Base-by-base conservation (phyloP, 1,140 invertebrate species). In the Drosophila aff. region DNA sequence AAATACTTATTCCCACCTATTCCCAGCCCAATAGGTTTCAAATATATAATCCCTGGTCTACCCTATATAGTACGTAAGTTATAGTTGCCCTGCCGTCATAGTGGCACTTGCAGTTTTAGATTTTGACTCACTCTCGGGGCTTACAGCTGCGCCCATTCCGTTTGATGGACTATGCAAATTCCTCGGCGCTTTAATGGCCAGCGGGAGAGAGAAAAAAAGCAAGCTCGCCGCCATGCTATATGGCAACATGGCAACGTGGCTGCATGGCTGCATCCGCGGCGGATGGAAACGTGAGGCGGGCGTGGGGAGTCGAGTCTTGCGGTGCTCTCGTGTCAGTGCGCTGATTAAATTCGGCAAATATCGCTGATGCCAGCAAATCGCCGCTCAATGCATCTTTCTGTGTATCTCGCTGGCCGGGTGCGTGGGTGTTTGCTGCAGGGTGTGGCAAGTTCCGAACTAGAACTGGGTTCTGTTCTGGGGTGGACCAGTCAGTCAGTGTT, bases 281-380 rank as follows among this genome's bases (percentile, higher is more conserved):
- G 53, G 21, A 60, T 58, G 68, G 68, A n/a, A 68, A 76, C 58
- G 64, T 53, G 59, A 73, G 55, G 43, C 60, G 77, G 33, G 3
- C 4, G 33, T 33, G 50, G 58, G 53, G 59, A 65, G 55, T 47
- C 61, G 77, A 79, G 61, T 57, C 36, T 68, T 57, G 77, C 26
- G 59, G 59, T 68, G 78, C 76, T 87, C 65, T 79, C 60, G 46
- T 82, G 61, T 76, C 81, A 78, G 49, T 79, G 81, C 62, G 68
- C 78, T 89, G 84, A 89, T 89, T 89, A 89, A 89, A 89, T 89
- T 89, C 85, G 84, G 84, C 85, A 90, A 90, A 89, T 89, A 89
- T 76, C 74, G 84, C 84, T 89, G 81, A 90, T 89, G 84, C 84
- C 68, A 43, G 84, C 83, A 87, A 87, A 87, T 87, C 83, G 83